Conservation (phyloP, 1,140 invertebrate species). For the Ips nitidus region DNA sequence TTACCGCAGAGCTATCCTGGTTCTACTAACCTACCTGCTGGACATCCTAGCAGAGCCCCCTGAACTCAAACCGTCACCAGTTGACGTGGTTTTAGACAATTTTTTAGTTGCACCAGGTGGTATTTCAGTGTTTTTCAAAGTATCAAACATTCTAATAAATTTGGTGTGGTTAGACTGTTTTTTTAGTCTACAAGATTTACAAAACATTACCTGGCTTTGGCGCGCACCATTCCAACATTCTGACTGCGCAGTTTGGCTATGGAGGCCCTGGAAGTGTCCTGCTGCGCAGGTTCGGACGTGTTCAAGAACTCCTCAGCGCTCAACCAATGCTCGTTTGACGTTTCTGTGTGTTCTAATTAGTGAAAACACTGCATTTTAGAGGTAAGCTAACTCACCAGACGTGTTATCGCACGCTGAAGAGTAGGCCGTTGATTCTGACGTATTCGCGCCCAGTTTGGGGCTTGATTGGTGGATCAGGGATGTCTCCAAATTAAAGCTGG, state of each 20-base stretch:
- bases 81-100: neutral
- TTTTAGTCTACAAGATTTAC: too few species aligned
- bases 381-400: too few species aligned
- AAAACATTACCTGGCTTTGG: conserved; percentile 56
- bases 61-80: neutral
- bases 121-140: conserved; percentile 48
- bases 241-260: conserved; percentile 63
- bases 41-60: conserved; percentile 16
- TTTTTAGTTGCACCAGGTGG: conserved; percentile 15
- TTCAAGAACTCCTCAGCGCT: conserved; percentile 44
- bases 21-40: neutral
- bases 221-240: conserved; percentile 69
- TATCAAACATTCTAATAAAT: conserved; percentile 59
- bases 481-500: too few species aligned
- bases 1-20: too few species aligned
- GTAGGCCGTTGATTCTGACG: too few species aligned
- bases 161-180: neutral
- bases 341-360: neutral
- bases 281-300: conserved; percentile 13
- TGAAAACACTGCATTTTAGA: too few species aligned
- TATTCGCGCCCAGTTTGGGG: too few species aligned
- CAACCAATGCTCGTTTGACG: conserved; percentile 40
- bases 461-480: too few species aligned
- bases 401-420: too few species aligned
- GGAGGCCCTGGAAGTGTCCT: conserved; percentile 54